Percentiles rank a stretch among this genome's conserved stretches.
These are phyloP conservation scores for Podarcis raffonei DNA, from an alignment of 2,113 vertebrate species.

Conservation along the genomic window DNA sequence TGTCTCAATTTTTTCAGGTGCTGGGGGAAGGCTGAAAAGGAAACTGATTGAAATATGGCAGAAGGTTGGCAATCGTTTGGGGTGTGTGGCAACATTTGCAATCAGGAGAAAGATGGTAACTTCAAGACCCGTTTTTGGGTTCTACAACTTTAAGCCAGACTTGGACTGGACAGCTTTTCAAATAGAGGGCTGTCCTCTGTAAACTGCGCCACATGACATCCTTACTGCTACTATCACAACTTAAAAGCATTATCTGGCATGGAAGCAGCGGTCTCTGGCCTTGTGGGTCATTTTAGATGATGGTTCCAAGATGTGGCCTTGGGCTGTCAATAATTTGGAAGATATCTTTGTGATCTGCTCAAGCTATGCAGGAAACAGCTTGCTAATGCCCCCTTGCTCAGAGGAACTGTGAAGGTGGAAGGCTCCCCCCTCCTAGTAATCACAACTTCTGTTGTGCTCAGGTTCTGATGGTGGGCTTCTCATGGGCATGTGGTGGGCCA, in stretches of 20 bases:
- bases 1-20: background rate
- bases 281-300: background rate
- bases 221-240: too few relatives aligned
- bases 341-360: background rate
- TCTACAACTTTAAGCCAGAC: too few relatives aligned
- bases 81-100: too few relatives aligned
- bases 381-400: background rate
- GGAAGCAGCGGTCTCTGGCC: background rate
- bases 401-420: background rate
- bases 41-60: background rate
- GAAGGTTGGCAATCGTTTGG: too few relatives aligned
- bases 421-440: too few relatives aligned
- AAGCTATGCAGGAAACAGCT: background rate
- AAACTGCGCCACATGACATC: too few relatives aligned
- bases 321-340: background rate
- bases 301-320: background rate
- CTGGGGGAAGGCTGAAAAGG: background rate
- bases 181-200: too few relatives aligned
- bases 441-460: too few relatives aligned
- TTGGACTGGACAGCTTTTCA: too few relatives aligned
- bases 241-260: background rate
- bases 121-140: too few relatives aligned
- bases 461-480: too few relatives aligned
- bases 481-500: background rate
- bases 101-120: too few relatives aligned